Evolutionary conservation across 2,113 vertebrate species (phyloP).

Genomic region (Pedionomus torquatus): DNA sequence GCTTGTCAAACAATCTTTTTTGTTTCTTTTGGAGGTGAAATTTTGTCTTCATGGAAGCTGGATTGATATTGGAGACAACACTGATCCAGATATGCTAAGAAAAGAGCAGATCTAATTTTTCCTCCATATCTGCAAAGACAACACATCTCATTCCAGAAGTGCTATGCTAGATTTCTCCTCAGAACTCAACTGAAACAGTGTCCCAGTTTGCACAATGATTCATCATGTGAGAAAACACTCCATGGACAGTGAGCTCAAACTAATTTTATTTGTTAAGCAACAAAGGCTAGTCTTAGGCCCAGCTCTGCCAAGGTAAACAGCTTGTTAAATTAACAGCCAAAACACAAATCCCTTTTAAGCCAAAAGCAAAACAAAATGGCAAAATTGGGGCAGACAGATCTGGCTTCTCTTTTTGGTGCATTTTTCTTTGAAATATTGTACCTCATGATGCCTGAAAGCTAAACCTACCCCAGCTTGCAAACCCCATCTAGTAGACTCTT

Average conservation of each 20-base stretch:
- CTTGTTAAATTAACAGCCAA: conserved; percentile 35
- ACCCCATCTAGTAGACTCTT: not conserved
- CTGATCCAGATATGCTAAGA: not conserved
- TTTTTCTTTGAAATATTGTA: conserved; percentile 4
- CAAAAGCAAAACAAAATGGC: not conserved
- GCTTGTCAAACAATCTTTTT: not conserved
- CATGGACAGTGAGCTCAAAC: not conserved
- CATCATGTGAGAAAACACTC: not conserved
- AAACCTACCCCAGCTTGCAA: not conserved
- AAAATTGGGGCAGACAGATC: not conserved
- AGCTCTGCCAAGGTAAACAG: conserved; percentile 57
- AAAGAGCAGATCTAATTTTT: not conserved
- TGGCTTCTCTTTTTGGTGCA: not conserved
- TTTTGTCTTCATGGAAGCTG: not conserved
- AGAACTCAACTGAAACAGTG: not conserved
- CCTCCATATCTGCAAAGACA: not conserved
- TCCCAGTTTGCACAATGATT: not conserved
- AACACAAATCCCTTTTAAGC: not conserved
- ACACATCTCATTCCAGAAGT: not conserved
- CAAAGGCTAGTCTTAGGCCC: not conserved
- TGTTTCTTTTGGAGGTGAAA: not conserved
- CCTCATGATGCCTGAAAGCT: not conserved
- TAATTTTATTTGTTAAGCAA: not conserved
- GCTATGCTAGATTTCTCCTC: not conserved
- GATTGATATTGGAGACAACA: not conserved